Conservation (phyloP, 2,888 invertebrate genomes). For the Polydrusus pterygomalis region DNA sequence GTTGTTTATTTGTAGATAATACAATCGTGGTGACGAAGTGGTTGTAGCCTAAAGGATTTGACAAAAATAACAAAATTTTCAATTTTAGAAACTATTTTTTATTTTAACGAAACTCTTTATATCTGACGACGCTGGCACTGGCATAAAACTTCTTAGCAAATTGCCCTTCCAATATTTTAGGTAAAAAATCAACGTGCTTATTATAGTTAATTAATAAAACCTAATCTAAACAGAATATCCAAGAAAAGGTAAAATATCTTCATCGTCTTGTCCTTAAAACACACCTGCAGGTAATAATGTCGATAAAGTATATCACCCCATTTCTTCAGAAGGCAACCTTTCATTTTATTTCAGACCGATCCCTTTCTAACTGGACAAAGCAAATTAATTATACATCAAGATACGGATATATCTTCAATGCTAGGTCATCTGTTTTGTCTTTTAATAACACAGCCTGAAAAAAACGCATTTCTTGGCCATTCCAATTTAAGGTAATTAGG, state of each 20-base stretch:
- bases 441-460: slow-evolving; percentile 39
- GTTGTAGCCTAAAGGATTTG: no score
- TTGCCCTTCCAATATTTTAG: background rate
- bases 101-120: no score
- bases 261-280: slow-evolving; percentile 33
- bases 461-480: slow-evolving; percentile 35
- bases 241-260: slow-evolving; percentile 30
- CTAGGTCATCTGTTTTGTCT: slow-evolving; percentile 49
- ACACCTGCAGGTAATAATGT: slow-evolving; percentile 48
- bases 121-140: no score
- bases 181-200: background rate
- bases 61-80: no score
- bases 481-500: slow-evolving; percentile 32
- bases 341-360: slow-evolving; percentile 39
- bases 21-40: no score
- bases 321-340: slow-evolving; percentile 46
- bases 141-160: background rate
- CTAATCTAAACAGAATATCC: slow-evolving; percentile 34
- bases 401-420: slow-evolving; percentile 47
- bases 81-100: no score
- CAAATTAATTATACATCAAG: slow-evolving; percentile 46
- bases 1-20: no score
- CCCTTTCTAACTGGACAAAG: slow-evolving; percentile 47
- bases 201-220: background rate
- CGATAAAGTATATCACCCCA: slow-evolving; percentile 46